phyloP scores from a whole-genome alignment of 2,888 invertebrate genomes.

The Suillia variegata region DNA sequence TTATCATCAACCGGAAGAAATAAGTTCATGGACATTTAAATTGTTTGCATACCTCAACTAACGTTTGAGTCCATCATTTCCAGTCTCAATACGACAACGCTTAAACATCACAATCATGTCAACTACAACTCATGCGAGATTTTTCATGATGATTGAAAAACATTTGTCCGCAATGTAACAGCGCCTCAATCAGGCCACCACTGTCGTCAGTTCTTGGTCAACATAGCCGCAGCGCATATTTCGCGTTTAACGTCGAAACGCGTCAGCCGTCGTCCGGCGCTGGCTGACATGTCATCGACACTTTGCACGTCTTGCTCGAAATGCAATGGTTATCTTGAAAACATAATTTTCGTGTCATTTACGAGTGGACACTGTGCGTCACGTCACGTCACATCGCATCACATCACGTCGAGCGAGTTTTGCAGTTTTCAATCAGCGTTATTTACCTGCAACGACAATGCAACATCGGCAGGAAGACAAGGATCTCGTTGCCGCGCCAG shows the following conservation, averaged over 20 bases:
- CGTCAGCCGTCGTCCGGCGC: too few relatives aligned
- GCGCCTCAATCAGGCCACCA: not conserved
- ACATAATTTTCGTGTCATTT: not conserved
- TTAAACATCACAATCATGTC: not conserved
- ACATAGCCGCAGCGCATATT: not conserved
- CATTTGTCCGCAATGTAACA: not conserved
- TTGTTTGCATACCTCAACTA: too few relatives aligned
- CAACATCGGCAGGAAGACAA: not conserved
- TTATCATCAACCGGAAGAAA: too few relatives aligned
- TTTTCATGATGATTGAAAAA: conserved; percentile 4
- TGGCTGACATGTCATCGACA: too few relatives aligned
- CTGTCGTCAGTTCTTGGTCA: not conserved
- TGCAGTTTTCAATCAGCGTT: not conserved
- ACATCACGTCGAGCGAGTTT: not conserved
- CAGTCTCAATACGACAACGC: too few relatives aligned
- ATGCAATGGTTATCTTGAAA: not conserved
- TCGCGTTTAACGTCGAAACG: not conserved
- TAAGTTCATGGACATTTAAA: too few relatives aligned
- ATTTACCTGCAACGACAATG: not conserved
- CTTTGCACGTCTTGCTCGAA: not conserved
- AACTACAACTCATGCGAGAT: not conserved
- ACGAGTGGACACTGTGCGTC: not conserved
- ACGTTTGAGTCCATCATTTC: too few relatives aligned
- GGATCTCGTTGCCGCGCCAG: not conserved
- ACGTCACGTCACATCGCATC: too few relatives aligned